phyloP scores from a whole-genome alignment of 2,113 vertebrate species.

The Candoia aspera region DNA sequence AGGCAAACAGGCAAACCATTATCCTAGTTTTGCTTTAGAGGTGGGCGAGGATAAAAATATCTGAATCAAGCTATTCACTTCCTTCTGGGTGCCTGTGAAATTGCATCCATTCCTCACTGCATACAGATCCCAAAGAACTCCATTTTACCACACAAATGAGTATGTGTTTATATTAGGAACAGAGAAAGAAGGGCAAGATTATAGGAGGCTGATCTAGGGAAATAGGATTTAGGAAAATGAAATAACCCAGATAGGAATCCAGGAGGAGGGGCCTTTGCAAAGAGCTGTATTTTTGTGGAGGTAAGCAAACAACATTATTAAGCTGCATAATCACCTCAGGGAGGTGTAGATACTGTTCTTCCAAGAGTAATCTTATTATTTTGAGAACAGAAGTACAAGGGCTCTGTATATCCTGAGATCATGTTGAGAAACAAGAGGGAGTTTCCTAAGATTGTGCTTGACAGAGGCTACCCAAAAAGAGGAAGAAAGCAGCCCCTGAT shows the following conservation, averaged over 20 bases:
- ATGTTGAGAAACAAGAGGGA: not conserved
- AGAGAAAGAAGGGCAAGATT: not conserved
- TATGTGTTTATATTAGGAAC: not conserved
- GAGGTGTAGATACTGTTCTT: not conserved
- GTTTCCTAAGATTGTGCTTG: not conserved
- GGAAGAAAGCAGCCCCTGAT: not conserved
- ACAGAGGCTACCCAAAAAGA: not conserved
- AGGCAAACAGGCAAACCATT: not conserved
- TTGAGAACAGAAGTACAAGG: not conserved
- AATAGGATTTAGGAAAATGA: not conserved
- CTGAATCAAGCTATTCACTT: not conserved
- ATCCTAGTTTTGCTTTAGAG: not conserved
- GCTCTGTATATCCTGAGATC: not conserved
- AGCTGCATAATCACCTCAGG: not conserved
- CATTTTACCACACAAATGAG: not conserved
- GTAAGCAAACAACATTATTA: too few relatives aligned
- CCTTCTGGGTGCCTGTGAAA: not conserved
- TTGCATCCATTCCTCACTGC: not conserved
- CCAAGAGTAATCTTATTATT: not conserved
- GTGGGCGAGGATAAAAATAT: not conserved
- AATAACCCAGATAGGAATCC: not conserved
- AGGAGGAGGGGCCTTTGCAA: not conserved
- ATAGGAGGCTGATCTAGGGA: not conserved
- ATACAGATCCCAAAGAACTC: not conserved
- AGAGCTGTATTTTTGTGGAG: not conserved